A percentile compares a stretch with the other conserved stretches of the same genome.
These are phyloP conservation scores for Amphipoea oculea DNA, from an alignment of 2,888 invertebrate genomes.

Conservation along the genomic window DNA sequence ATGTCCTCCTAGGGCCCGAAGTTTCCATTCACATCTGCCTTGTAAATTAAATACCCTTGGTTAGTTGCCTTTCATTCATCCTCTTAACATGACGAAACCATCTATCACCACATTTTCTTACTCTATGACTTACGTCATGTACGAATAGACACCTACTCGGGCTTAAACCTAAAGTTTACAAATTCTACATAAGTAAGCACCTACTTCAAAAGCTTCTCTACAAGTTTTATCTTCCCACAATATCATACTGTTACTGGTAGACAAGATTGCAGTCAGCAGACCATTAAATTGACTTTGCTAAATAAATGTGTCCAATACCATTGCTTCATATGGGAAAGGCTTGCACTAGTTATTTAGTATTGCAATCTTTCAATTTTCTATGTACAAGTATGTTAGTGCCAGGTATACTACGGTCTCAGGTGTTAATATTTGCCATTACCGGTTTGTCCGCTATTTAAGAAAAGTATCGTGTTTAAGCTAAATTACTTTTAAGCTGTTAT, in stretches of 20 bases:
- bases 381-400: slow-evolving; percentile 14
- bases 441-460: background rate
- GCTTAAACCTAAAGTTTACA: background rate
- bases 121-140: background rate
- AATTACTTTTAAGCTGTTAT: background rate
- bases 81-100: background rate
- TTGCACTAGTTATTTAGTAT: slow-evolving; percentile 52
- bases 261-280: slow-evolving; percentile 7
- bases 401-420: background rate
- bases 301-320: slow-evolving; percentile 27
- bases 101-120: background rate
- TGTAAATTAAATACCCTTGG: too few species aligned
- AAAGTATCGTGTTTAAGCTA: slow-evolving; percentile 9
- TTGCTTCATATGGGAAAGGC: slow-evolving; percentile 52
- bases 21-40: too few species aligned
- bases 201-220: background rate
- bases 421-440: background rate
- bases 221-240: slow-evolving; percentile 3
- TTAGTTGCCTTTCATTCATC: too few species aligned
- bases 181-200: background rate
- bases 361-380: slow-evolving; percentile 54
- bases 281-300: slow-evolving; percentile 31
- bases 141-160: too few species aligned
- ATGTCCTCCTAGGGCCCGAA: too few species aligned
- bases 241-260: background rate